These are phyloP conservation scores for Ceratitis capitata DNA, from an alignment of 1,140 invertebrate species.

Conservation along the genomic window DNA sequence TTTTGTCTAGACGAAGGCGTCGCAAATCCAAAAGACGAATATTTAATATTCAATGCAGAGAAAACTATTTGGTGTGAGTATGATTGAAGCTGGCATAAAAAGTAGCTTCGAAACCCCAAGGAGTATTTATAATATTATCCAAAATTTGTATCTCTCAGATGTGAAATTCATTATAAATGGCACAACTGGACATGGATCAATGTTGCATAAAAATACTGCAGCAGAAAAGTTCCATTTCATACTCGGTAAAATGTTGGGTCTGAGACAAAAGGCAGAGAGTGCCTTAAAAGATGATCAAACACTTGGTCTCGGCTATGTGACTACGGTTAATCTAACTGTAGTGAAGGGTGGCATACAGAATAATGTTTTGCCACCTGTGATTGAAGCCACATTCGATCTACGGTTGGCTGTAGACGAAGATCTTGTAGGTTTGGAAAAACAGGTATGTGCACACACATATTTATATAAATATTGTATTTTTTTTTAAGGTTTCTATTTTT, in stretches of 20 bases:
- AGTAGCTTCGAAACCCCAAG: too few relatives aligned
- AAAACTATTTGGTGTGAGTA: conserved; percentile 73
- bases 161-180: conserved; percentile 68
- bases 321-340: conserved; percentile 87
- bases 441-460: too few relatives aligned
- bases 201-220: conserved; percentile 83
- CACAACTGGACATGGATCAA: conserved; percentile 87
- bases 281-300: conserved; percentile 73
- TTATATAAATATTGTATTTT: too few relatives aligned
- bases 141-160: conserved; percentile 44
- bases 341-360: conserved; percentile 87
- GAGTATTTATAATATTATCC: conserved; percentile 4
- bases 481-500: too few relatives aligned
- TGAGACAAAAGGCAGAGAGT: conserved; percentile 74
- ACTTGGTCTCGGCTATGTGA: conserved; percentile 83
- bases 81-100: too few relatives aligned
- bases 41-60: conserved; percentile 79
- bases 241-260: conserved; percentile 82
- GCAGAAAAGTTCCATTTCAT: conserved; percentile 84
- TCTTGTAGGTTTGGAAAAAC: conserved; percentile 77
- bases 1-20: conserved; percentile 88
- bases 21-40: conserved; percentile 71
- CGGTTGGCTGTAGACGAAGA: conserved; percentile 78
- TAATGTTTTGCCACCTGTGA: conserved; percentile 89
- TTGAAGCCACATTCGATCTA: conserved; percentile 83